A percentile compares a stretch with the other conserved stretches of the same genome.
phyloP scores from a whole-genome alignment of 64 coral and sea anemone genomes.

The Orbicella faveolata region DNA sequence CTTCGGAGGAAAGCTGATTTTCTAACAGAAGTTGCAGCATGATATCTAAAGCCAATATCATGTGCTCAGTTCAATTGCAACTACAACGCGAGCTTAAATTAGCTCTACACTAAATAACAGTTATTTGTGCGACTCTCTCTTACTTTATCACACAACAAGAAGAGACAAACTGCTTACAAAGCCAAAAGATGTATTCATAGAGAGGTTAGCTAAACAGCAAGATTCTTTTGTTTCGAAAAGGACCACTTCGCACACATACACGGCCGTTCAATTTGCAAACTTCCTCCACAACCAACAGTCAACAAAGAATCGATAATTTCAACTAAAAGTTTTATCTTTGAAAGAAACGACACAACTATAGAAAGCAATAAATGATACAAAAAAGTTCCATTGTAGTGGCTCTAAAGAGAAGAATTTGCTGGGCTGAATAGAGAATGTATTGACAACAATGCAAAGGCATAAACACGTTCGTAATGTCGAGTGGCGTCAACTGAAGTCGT shows the following conservation, averaged over 20 bases:
- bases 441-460: background rate
- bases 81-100: too few relatives aligned
- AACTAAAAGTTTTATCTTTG: background rate
- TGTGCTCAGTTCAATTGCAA: too few relatives aligned
- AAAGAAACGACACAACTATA: background rate
- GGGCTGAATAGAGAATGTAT: background rate
- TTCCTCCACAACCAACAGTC: background rate
- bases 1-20: too few relatives aligned
- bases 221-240: conserved; percentile 7
- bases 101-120: background rate
- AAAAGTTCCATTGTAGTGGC: background rate
- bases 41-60: too few relatives aligned
- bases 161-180: background rate
- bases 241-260: background rate
- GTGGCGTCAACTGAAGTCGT: background rate
- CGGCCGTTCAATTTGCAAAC: background rate
- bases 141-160: background rate
- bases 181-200: background rate
- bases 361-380: background rate
- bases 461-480: background rate
- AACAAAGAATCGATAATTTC: background rate
- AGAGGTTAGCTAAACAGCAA: background rate
- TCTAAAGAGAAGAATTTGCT: background rate
- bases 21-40: too few relatives aligned
- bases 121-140: background rate